These are phyloP conservation scores for Myotis lucifugus DNA, from an alignment of 2,113 vertebrate genomes.

Conservation along the genomic window DNA sequence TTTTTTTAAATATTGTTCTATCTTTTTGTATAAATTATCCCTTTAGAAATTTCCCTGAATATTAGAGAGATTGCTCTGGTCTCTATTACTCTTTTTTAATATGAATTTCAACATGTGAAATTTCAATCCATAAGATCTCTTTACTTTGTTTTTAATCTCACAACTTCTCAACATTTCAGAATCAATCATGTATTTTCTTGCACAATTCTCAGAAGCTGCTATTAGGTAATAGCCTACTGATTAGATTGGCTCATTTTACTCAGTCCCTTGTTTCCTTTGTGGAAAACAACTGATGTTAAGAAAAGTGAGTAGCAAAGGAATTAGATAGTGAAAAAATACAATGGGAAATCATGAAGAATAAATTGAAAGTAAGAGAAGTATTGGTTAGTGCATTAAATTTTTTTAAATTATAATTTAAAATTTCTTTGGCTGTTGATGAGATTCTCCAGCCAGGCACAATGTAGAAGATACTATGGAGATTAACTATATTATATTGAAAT, in stretches of 20 bases:
- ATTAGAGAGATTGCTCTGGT: too few relatives aligned
- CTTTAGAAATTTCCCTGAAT: too few relatives aligned
- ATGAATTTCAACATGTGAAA: not conserved
- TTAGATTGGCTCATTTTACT: not conserved
- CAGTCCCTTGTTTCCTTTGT: not conserved
- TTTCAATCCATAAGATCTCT: not conserved
- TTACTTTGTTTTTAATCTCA: not conserved
- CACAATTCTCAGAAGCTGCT: not conserved
- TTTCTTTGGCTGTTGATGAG: not conserved
- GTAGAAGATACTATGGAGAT: not conserved
- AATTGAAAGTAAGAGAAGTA: not conserved
- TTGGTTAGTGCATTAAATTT: not conserved
- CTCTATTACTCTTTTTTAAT: not conserved
- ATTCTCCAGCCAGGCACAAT: not conserved
- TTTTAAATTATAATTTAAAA: not conserved
- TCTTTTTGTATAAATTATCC: too few relatives aligned
- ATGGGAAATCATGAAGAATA: not conserved
- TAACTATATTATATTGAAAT: not conserved
- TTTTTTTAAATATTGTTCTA: too few relatives aligned
- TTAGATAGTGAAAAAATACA: not conserved
- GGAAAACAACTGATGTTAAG: not conserved
- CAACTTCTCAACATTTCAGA: not conserved
- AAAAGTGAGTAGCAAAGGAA: not conserved
- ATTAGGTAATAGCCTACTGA: not conserved
- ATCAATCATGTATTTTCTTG: not conserved